Conservation (phyloP, 1,140 invertebrate species). For the Drosophila oshimai region DNA sequence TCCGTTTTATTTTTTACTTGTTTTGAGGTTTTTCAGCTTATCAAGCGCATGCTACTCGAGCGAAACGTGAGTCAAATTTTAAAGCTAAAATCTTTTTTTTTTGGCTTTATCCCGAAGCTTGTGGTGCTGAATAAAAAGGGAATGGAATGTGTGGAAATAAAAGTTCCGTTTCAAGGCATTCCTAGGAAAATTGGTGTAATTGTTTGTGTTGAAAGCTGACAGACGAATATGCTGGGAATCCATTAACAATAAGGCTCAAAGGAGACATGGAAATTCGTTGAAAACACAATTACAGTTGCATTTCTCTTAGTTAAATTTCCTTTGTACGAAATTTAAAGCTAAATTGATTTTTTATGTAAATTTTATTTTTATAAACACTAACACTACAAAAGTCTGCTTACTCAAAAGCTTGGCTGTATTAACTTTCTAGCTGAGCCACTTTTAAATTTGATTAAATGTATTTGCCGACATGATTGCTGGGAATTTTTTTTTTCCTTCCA, state of each 20-base stretch:
- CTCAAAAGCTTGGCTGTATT: too few relatives aligned
- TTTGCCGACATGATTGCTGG: not conserved
- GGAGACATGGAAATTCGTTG: not conserved
- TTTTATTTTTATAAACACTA: not conserved
- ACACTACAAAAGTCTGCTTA: not conserved
- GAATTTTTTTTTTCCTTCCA: slow-evolving; percentile 7
- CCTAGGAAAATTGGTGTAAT: slow-evolving; percentile 15
- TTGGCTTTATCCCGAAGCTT: not conserved
- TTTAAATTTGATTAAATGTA: slow-evolving; percentile 5
- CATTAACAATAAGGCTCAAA: not conserved
- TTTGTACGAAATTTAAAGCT: too few relatives aligned
- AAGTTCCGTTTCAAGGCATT: slow-evolving; percentile 19
- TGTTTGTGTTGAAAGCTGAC: slow-evolving; percentile 15
- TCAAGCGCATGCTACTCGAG: slow-evolving; percentile 17
- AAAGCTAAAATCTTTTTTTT: slow-evolving; percentile 26
- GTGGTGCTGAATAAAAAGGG: not conserved
- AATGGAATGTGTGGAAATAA: slow-evolving; percentile 11
- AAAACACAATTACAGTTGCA: slow-evolving; percentile 1
- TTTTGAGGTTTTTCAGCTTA: slow-evolving; percentile 25
- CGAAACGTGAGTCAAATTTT: slow-evolving; percentile 31
- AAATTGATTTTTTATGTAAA: not conserved
- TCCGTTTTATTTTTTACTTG: slow-evolving; percentile 17
- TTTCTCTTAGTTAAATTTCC: not conserved
- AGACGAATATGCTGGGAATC: not conserved
- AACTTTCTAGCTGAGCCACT: not conserved